phyloP scores from a whole-genome alignment of 2,888 invertebrate genomes.

The Pristionchus japonicus region DNA sequence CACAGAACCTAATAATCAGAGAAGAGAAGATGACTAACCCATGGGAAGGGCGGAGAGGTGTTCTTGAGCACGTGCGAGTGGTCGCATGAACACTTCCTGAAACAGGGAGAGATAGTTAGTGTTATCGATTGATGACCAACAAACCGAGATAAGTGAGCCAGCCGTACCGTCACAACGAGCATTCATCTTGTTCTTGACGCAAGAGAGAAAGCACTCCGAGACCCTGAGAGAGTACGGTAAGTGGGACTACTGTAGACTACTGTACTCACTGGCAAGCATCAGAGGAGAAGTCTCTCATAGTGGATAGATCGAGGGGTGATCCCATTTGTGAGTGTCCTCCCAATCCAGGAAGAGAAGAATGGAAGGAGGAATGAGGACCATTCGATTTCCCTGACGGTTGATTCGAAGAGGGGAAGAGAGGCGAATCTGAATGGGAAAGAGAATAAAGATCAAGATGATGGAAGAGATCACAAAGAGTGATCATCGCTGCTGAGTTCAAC shows the following conservation, averaged over 20 bases:
- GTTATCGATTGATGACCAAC: neutral
- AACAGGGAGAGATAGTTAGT: neutral
- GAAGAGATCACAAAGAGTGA: no score
- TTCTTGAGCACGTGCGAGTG: conserved; percentile 24
- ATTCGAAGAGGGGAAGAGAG: neutral
- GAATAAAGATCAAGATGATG: neutral
- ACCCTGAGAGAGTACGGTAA: no score
- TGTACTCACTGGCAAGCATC: conserved; percentile 39
- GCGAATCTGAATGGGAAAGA: neutral
- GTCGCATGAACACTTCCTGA: conserved; percentile 46
- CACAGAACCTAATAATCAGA: neutral
- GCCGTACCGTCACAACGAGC: conserved; percentile 38
- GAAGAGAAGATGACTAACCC: no score
- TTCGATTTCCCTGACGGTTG: neutral
- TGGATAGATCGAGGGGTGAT: neutral
- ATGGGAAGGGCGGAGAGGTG: neutral
- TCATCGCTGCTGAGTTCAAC: no score
- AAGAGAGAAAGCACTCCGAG: conserved; percentile 39
- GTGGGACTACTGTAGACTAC: neutral
- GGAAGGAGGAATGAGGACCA: neutral
- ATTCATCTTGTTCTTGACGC: conserved; percentile 42
- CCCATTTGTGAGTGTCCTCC: neutral
- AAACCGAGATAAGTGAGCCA: conserved; percentile 31
- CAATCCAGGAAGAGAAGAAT: neutral
- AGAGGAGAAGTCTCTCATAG: conserved; percentile 36